Base-by-base conservation (phyloP, 2,113 vertebrate genomes). In the Cyanocitta stelleri region DNA sequence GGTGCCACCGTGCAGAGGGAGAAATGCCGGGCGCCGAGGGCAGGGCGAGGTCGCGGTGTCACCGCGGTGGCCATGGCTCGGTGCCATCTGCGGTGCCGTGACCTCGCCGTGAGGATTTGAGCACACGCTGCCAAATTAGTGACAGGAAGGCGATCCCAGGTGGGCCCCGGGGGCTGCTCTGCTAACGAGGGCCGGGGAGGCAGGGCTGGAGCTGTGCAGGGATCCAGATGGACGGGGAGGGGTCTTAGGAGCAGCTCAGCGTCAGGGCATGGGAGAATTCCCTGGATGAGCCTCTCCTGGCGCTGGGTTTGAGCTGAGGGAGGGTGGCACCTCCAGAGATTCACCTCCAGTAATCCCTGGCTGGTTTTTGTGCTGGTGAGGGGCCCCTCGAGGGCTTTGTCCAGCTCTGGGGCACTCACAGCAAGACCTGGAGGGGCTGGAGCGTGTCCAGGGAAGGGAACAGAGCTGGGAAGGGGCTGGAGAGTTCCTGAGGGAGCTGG, bases 51-150 rank as follows among this genome's bases (percentile, higher is more conserved):
- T 68, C 30, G 71, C 76, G 3, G 12, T 82, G 77, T 20, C 63
- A 32, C 67, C 27, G 5, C 2, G 1, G 66, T 4, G 63, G 61
- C 11, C 3, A 1, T 2, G 37, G 64, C 46, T 54, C 14, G 2
- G 72, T 63, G 88, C 93, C 95, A 91, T 46, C 95, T 59, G 91
- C 19, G 20, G 16, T 29, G 13, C 3, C 0, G 8, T 3, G 62
- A 41, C 30, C 2, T 46, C 43, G 0, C 13, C 1, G 21, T 0
- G 33, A 32, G 63, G 76, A 7, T 67, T 26, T 12, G 77, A 32
- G 11, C 87, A 3, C 49, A 2, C 5, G 1, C 27, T 83, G 93
- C 76, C 76, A 76, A 58, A 59, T 79, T 6, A 46, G 63, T 32
- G 82, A 39, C 85, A 51, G 85, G 37, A 67, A 73, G 24, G 81